These are phyloP conservation scores for Neosilurus hyrtlii DNA, from an alignment of 2,797 vertebrate genomes.

Conservation along the genomic window DNA sequence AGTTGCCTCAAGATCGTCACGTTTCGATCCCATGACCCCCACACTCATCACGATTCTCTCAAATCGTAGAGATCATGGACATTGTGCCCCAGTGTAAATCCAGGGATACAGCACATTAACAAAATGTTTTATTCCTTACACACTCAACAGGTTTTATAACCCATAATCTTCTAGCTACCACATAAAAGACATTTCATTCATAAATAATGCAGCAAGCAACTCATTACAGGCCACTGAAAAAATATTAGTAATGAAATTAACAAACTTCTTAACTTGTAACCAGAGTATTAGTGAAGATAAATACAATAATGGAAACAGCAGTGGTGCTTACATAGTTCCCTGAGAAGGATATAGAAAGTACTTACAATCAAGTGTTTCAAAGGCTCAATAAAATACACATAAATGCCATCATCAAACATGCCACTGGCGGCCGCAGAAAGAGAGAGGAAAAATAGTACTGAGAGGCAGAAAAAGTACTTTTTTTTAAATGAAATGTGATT, in stretches of 20 bases:
- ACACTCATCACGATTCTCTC: too few relatives aligned
- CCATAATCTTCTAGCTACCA: not conserved
- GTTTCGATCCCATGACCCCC: too few relatives aligned
- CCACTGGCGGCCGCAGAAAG: constrained; percentile 74
- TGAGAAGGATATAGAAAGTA: constrained; percentile 51
- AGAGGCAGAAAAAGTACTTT: constrained; percentile 53
- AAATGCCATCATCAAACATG: constrained; percentile 89
- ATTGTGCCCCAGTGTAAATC: too few relatives aligned
- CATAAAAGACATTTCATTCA: not conserved
- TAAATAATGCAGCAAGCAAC: not conserved
- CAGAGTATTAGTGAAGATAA: not conserved
- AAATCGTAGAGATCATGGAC: too few relatives aligned
- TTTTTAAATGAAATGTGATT: constrained; percentile 32
- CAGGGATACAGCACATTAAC: not conserved
- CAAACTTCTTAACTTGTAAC: not conserved
- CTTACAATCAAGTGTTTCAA: constrained; percentile 84
- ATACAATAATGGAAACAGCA: constrained; percentile 17
- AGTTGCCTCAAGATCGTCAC: too few relatives aligned
- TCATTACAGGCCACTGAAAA: not conserved
- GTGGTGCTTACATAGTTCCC: not conserved
- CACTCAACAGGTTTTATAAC: not conserved
- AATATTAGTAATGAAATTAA: constrained; percentile 3
- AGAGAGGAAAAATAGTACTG: constrained; percentile 50
- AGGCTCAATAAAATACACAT: constrained; percentile 89
- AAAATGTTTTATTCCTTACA: not conserved